Conservation (phyloP, 2,888 invertebrate genomes). For the Oscheius sp. region DNA sequence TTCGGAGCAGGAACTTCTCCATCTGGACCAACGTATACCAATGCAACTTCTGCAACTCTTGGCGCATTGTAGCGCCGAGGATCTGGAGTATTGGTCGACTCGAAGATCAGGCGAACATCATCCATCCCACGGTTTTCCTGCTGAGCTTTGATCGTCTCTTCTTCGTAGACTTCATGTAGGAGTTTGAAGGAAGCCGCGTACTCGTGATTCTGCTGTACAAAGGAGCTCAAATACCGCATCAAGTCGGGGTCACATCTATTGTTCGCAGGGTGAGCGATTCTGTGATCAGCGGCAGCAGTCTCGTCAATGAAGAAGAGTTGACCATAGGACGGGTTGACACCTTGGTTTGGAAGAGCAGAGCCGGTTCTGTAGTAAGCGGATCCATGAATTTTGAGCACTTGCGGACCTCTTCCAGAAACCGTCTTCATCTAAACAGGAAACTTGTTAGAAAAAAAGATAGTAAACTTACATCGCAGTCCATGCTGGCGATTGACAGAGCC, state of each 20-base stretch:
- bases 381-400: slow-evolving; percentile 1
- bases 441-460: too few relatives aligned
- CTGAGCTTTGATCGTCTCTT: too few relatives aligned
- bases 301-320: slow-evolving; percentile 12
- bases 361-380: background rate
- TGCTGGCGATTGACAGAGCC: too few relatives aligned
- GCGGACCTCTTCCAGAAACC: background rate
- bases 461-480: too few relatives aligned
- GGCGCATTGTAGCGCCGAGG: slow-evolving; percentile 48
- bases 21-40: slow-evolving; percentile 50
- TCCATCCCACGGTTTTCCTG: background rate
- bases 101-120: slow-evolving; percentile 38
- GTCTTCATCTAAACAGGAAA: background rate
- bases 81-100: slow-evolving; percentile 30
- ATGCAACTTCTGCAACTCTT: slow-evolving; percentile 51
- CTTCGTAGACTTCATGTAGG: too few relatives aligned
- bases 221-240: too few relatives aligned
- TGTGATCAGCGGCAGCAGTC: background rate
- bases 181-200: too few relatives aligned
- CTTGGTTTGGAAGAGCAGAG: background rate
- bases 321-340: background rate
- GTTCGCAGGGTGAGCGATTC: too few relatives aligned
- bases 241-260: too few relatives aligned
- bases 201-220: too few relatives aligned
- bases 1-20: slow-evolving; percentile 47